These are phyloP conservation scores for Thecophora atra DNA, from an alignment of 2,888 invertebrate genomes.

Conservation along the genomic window DNA sequence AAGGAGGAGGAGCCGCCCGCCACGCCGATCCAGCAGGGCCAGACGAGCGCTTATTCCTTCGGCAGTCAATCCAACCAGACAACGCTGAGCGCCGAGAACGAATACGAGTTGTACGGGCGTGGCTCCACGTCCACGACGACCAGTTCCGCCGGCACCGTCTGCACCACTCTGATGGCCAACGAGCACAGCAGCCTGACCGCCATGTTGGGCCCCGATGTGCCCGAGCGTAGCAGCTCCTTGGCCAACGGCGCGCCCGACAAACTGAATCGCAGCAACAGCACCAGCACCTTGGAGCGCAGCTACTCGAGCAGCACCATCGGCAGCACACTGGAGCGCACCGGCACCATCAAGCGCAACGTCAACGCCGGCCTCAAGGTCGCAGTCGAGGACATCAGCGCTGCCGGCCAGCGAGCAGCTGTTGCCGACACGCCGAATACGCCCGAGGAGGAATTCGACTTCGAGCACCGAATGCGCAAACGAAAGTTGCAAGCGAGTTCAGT, in stretches of 20 bases:
- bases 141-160: slow-evolving; percentile 89
- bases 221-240: slow-evolving; percentile 83
- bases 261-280: slow-evolving; percentile 67
- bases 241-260: slow-evolving; percentile 62
- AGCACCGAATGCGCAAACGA: slow-evolving; percentile 49
- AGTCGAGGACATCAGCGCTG: slow-evolving; percentile 67
- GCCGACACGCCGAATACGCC: slow-evolving; percentile 51
- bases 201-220: slow-evolving; percentile 75
- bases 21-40: slow-evolving; percentile 77
- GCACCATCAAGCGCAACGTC: slow-evolving; percentile 66
- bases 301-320: slow-evolving; percentile 68
- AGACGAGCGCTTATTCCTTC: slow-evolving; percentile 72
- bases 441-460: slow-evolving; percentile 65
- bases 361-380: slow-evolving; percentile 68
- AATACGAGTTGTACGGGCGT: slow-evolving; percentile 90
- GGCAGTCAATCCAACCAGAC: slow-evolving; percentile 77
- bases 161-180: slow-evolving; percentile 80
- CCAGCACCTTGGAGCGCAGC: slow-evolving; percentile 70
- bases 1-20: slow-evolving; percentile 75
- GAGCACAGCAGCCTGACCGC: slow-evolving; percentile 70
- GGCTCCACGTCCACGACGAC: slow-evolving; percentile 91
- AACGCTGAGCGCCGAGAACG: slow-evolving; percentile 81
- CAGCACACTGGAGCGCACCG: slow-evolving; percentile 70
- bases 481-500: slow-evolving; percentile 43
- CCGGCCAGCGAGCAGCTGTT: slow-evolving; percentile 43